Percentiles rank a stretch among this genome's conserved stretches.
Evolutionary conservation across 2,113 vertebrate species (phyloP).

Genomic region (Chlamydotis undulata): DNA sequence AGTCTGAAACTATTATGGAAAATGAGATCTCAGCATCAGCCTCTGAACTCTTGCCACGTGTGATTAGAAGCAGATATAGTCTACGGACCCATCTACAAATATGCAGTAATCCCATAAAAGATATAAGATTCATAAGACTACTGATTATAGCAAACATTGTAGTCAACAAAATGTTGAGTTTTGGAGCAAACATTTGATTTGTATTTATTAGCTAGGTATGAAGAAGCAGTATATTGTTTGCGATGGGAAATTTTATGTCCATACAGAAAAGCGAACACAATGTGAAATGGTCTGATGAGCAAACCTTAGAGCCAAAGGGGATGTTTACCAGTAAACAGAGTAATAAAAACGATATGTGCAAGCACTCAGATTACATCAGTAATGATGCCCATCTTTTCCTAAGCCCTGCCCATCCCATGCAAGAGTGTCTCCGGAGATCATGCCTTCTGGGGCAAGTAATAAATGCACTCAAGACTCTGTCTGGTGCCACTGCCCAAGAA

Average conservation of each 20-base stretch:
- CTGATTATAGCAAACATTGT: background rate
- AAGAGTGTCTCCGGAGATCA: background rate
- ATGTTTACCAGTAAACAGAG: background rate
- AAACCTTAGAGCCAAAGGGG: background rate
- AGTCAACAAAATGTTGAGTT: background rate
- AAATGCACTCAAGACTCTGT: background rate
- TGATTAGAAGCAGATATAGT: background rate
- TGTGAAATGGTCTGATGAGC: background rate
- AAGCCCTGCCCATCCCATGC: background rate
- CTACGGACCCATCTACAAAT: background rate
- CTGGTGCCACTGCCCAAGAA: background rate
- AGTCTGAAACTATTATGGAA: background rate
- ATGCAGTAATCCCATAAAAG: background rate
- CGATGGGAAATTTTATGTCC: background rate
- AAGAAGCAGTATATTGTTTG: background rate
- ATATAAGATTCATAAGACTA: background rate
- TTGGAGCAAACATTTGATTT: background rate
- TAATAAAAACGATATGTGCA: background rate
- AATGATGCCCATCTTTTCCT: background rate
- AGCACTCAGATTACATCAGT: background rate
- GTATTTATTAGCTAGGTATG: background rate
- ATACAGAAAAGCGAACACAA: background rate
- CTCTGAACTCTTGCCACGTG: background rate
- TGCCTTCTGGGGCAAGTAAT: background rate
- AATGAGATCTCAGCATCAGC: constrained; percentile 17